Evolutionary conservation across 1,140 invertebrate genomes (phyloP).

Genomic region (Maconellicoccus hirsutus): DNA sequence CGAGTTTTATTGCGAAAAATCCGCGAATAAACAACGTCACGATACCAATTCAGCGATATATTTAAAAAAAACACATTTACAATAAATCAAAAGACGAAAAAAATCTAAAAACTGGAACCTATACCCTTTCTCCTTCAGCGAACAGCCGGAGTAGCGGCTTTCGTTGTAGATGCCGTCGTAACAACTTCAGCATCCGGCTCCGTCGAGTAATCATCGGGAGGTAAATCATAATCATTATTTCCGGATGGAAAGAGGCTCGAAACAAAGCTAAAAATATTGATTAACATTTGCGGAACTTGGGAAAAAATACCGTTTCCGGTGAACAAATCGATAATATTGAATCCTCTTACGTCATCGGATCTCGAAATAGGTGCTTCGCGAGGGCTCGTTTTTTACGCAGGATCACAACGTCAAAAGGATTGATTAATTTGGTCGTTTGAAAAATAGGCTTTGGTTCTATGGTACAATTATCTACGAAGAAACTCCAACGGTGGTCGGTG

Average conservation of each 20-base stretch:
- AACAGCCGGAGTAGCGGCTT: background rate
- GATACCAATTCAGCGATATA: too few relatives aligned
- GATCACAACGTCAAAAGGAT: background rate
- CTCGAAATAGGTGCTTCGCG: background rate
- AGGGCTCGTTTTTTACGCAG: background rate
- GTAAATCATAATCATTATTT: background rate
- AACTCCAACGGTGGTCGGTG: background rate
- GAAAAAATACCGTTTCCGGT: constrained; percentile 13
- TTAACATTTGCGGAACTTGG: background rate
- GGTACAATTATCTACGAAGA: background rate
- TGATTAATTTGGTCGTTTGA: background rate
- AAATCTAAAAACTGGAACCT: too few relatives aligned
- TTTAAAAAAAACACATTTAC: too few relatives aligned
- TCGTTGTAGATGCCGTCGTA: background rate
- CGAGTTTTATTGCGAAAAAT: too few relatives aligned
- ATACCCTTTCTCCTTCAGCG: too few relatives aligned
- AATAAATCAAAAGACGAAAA: too few relatives aligned
- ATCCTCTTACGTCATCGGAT: background rate
- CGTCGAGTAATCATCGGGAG: background rate
- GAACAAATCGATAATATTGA: background rate
- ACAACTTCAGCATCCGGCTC: background rate
- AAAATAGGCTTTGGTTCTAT: background rate
- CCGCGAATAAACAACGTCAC: too few relatives aligned
- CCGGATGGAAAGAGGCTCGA: background rate
- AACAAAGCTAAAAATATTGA: background rate